Percentiles rank a stretch among this genome's conserved stretches.
phyloP scores from a whole-genome alignment of 2,888 invertebrate genomes.

The Dicranocentrus wangi region DNA sequence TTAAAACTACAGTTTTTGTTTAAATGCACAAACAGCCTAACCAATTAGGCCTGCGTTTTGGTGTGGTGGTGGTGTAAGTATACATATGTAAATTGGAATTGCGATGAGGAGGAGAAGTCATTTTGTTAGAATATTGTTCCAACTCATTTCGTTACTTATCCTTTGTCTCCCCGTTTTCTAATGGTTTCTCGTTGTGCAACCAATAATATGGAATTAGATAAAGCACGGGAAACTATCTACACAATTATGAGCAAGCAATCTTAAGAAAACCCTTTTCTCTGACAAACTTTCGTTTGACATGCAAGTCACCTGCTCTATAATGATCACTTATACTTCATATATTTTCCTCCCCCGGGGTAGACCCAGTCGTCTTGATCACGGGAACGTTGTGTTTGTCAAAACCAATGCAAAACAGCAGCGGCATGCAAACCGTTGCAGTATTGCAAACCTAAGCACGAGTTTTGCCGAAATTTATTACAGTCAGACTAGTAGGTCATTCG shows the following conservation, averaged over 20 bases:
- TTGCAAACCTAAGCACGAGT: too few species aligned
- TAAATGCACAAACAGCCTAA: too few species aligned
- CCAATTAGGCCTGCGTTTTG: too few species aligned
- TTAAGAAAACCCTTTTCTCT: constrained; percentile 6
- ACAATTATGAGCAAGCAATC: background rate
- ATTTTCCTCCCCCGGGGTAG: background rate
- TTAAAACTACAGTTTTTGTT: background rate
- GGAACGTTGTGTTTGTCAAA: too few species aligned
- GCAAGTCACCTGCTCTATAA: constrained; percentile 26
- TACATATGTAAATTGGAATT: background rate
- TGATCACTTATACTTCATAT: too few species aligned
- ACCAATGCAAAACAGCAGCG: too few species aligned
- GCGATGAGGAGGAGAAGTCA: background rate
- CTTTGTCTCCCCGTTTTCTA: constrained; percentile 6
- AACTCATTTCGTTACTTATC: constrained; percentile 33
- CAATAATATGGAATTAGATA: constrained; percentile 12
- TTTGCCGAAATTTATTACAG: too few species aligned
- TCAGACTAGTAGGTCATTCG: constrained; percentile 48
- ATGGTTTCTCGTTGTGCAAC: constrained; percentile 33
- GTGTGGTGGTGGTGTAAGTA: too few species aligned
- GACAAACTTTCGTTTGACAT: constrained; percentile 44
- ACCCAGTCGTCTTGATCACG: too few species aligned
- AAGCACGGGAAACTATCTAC: background rate
- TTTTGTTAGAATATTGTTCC: background rate
- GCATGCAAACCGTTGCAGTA: too few species aligned